Conservation (phyloP, 2,888 invertebrate species). For the Tridacna gigas region DNA sequence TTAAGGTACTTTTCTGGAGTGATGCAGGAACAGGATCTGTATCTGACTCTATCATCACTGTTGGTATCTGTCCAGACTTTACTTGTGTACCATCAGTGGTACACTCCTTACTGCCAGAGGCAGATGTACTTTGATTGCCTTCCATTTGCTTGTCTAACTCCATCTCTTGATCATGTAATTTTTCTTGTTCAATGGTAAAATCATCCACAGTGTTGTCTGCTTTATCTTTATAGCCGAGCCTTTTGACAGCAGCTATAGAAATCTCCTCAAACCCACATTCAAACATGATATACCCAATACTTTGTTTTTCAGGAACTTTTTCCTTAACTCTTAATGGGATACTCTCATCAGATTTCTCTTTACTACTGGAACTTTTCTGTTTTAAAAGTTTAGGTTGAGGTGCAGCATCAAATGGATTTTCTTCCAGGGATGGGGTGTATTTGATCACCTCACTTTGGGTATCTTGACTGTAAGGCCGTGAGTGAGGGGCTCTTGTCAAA, state of each 20-base stretch:
- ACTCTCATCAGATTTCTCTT: conserved; percentile 55
- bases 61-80: not conserved
- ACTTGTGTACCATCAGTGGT: not conserved
- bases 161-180: not conserved
- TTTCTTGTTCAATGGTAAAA: conserved; percentile 17
- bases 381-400: conserved; percentile 63
- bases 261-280: conserved; percentile 97
- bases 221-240: conserved; percentile 77
- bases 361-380: conserved; percentile 55
- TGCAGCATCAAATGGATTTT: conserved; percentile 66
- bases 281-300: conserved; percentile 93
- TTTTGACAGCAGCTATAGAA: conserved; percentile 90
- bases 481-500: conserved; percentile 12
- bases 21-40: not conserved
- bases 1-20: conserved; percentile 46
- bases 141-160: not conserved
- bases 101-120: not conserved
- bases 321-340: conserved; percentile 19
- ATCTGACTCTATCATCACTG: not conserved
- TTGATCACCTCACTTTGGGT: conserved; percentile 16
- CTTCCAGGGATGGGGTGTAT: conserved; percentile 32
- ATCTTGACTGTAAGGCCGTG: conserved; percentile 40
- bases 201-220: conserved; percentile 44
- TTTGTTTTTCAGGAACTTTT: conserved; percentile 38
- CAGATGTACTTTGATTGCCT: not conserved